phyloP scores from a whole-genome alignment of 1,140 invertebrate species.

The Protaetia brevitarsis region DNA sequence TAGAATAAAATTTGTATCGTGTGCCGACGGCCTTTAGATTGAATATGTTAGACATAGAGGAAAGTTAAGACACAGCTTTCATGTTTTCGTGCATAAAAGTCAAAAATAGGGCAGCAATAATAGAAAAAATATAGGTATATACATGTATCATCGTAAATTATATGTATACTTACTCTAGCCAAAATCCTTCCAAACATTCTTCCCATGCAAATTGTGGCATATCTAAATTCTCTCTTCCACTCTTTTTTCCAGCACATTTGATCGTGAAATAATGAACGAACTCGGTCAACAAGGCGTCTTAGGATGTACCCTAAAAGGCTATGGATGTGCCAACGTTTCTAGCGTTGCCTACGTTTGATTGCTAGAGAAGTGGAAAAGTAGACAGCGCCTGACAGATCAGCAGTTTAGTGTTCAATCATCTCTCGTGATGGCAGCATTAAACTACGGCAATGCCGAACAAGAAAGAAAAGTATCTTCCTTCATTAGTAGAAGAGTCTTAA shows the following conservation, averaged over 20 bases:
- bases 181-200: not conserved
- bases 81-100: no score
- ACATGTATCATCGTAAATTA: no score
- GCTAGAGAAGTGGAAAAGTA: slow-evolving; percentile 89
- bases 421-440: slow-evolving; percentile 90
- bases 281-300: slow-evolving; percentile 84
- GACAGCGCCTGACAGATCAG: slow-evolving; percentile 88
- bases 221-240: not conserved
- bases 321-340: slow-evolving; percentile 92
- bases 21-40: no score
- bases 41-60: no score
- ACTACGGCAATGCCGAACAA: slow-evolving; percentile 87
- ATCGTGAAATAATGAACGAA: slow-evolving; percentile 85
- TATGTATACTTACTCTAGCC: no score
- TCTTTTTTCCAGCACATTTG: slow-evolving; percentile 66
- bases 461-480: slow-evolving; percentile 87
- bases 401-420: slow-evolving; percentile 98
- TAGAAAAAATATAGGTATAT: no score
- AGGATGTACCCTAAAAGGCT: slow-evolving; percentile 87
- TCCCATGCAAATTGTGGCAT: not conserved
- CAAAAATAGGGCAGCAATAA: no score
- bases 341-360: slow-evolving; percentile 91
- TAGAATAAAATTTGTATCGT: no score
- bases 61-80: no score
- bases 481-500: slow-evolving; percentile 57